These are phyloP conservation scores for Noctilio leporinus DNA, from an alignment of 2,113 vertebrate genomes.

Conservation along the genomic window DNA sequence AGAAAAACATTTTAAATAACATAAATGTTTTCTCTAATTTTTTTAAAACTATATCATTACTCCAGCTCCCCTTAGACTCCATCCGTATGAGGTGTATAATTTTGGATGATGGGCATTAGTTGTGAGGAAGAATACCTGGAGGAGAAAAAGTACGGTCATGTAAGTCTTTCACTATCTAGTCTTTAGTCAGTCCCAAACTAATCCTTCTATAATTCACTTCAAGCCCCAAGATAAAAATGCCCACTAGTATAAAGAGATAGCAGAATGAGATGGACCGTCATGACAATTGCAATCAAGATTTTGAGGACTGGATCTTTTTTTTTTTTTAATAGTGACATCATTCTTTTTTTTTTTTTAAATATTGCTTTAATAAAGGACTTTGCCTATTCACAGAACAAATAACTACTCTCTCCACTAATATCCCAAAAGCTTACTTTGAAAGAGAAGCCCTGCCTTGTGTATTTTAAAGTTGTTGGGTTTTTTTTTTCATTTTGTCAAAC, in stretches of 20 bases:
- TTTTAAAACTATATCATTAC: not conserved
- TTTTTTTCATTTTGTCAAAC: not conserved
- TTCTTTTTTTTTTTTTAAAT: not conserved
- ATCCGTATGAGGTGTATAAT: not conserved
- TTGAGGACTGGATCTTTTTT: not conserved
- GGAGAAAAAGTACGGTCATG: not conserved
- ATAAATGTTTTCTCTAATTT: not conserved
- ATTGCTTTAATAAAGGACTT: not conserved
- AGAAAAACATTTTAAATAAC: not conserved
- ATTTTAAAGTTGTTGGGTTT: not conserved
- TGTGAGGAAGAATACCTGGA: not conserved
- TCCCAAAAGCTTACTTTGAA: slow-evolving; percentile 13
- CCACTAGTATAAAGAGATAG: not conserved
- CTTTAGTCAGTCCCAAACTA: not conserved
- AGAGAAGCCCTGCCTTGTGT: not conserved
- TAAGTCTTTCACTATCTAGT: not conserved
- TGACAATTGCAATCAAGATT: not conserved
- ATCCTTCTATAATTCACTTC: not conserved
- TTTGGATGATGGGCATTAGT: not conserved
- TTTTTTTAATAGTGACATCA: not conserved
- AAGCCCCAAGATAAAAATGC: not conserved
- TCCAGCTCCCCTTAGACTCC: not conserved
- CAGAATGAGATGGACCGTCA: not conserved
- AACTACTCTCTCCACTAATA: not conserved
- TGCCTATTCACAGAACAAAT: not conserved